These are phyloP conservation scores for Eulemur rubriventer DNA, from an alignment of 2,797 vertebrate species.

Conservation along the genomic window DNA sequence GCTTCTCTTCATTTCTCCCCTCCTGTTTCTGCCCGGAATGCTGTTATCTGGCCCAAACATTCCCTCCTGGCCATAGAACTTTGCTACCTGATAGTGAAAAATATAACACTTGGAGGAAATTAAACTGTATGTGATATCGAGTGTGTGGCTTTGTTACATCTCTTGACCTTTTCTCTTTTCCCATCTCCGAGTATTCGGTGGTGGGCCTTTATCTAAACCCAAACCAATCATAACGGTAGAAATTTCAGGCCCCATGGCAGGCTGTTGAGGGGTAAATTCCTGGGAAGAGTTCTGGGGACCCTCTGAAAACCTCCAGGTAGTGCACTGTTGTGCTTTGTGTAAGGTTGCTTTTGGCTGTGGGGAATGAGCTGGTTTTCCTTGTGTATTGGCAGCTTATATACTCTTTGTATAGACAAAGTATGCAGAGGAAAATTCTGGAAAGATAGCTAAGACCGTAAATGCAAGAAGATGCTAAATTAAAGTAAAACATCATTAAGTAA, in stretches of 20 bases:
- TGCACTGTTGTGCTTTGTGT: background rate
- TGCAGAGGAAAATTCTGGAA: background rate
- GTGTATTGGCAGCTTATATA: background rate
- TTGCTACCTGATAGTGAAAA: background rate
- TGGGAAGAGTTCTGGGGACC: background rate
- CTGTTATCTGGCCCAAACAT: background rate
- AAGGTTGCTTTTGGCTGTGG: background rate
- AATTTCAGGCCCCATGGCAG: background rate
- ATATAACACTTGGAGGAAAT: background rate
- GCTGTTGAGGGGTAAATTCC: background rate
- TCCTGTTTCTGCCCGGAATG: background rate
- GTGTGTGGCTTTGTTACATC: background rate
- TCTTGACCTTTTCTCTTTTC: background rate
- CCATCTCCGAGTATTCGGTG: background rate
- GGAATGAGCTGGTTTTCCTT: background rate
- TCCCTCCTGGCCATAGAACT: background rate
- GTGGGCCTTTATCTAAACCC: background rate
- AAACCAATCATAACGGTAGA: conserved; percentile 3
- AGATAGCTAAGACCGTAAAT: background rate
- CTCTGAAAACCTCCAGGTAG: background rate
- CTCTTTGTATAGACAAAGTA: background rate
- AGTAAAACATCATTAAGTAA: conserved; percentile 3
- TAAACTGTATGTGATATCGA: background rate
- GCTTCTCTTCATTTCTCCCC: background rate
- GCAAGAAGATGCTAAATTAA: background rate